A percentile compares a stretch with the other conserved stretches of the same genome.
These are phyloP conservation scores for Teinopalpus imperialis DNA, from an alignment of 2,888 invertebrate species.

Conservation along the genomic window DNA sequence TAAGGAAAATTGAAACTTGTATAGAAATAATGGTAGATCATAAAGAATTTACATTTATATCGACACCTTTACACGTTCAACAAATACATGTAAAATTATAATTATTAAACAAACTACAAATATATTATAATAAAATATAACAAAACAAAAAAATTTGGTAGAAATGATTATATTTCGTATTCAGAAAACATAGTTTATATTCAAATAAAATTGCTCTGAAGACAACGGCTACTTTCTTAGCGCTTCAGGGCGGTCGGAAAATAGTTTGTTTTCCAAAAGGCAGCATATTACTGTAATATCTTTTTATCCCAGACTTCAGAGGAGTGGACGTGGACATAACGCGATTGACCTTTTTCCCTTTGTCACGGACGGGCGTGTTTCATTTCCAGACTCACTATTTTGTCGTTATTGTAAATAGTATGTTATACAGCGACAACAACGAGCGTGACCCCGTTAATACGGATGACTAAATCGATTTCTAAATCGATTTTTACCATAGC, in stretches of 20 bases:
- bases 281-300: slow-evolving; percentile 24
- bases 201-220: slow-evolving; percentile 33
- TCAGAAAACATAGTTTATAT: slow-evolving; percentile 37
- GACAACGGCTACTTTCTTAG: slow-evolving; percentile 24
- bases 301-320: slow-evolving; percentile 20
- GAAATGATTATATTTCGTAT: slow-evolving; percentile 22
- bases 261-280: slow-evolving; percentile 29
- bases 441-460: not conserved
- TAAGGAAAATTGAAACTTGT: no score
- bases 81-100: no score
- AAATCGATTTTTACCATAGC: not conserved
- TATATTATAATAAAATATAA: slow-evolving; percentile 1
- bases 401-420: slow-evolving; percentile 17
- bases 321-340: slow-evolving; percentile 31
- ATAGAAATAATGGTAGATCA: no score
- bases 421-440: slow-evolving; percentile 1
- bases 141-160: not conserved
- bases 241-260: slow-evolving; percentile 23
- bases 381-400: slow-evolving; percentile 8
- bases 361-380: slow-evolving; percentile 27
- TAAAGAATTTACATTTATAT: no score
- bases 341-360: slow-evolving; percentile 36
- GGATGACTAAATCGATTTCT: not conserved
- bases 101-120: no score
- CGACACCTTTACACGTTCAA: no score